phyloP scores from a whole-genome alignment of 2,888 invertebrate species.

The Ormyrus nitidulus region DNA sequence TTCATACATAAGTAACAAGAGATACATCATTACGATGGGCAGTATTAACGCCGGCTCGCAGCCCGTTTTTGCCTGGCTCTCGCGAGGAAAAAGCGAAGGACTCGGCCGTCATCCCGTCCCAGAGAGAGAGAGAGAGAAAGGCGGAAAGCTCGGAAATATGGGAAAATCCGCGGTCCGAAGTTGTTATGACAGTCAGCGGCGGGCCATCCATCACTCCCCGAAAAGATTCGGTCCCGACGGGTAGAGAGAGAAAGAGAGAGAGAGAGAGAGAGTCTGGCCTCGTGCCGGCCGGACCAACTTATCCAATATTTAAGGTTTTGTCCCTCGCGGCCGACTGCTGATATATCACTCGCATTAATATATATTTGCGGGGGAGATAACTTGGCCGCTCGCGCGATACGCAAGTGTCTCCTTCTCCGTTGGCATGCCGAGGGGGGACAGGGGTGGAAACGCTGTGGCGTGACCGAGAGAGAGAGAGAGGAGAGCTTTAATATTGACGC shows the following conservation, averaged over 20 bases:
- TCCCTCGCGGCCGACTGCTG: slow-evolving; percentile 72
- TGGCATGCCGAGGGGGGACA: background rate
- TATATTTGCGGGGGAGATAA: slow-evolving; percentile 74
- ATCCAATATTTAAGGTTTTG: slow-evolving; percentile 76
- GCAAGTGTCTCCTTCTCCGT: background rate
- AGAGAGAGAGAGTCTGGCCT: slow-evolving; percentile 47
- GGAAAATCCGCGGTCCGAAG: slow-evolving; percentile 60
- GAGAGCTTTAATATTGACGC: slow-evolving; percentile 52
- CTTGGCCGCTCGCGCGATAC: slow-evolving; percentile 54
- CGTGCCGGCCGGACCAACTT: slow-evolving; percentile 68
- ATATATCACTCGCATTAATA: slow-evolving; percentile 76
- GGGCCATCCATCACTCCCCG: slow-evolving; percentile 70
- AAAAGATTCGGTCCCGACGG: slow-evolving; percentile 73
- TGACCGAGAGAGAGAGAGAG: slow-evolving; percentile 13
- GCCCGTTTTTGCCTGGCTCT: slow-evolving; percentile 16
- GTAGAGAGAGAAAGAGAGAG: slow-evolving; percentile 55
- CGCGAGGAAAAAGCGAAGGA: background rate
- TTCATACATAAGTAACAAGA: slow-evolving; percentile 53
- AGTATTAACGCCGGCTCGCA: slow-evolving; percentile 27
- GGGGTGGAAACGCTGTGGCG: slow-evolving; percentile 18
- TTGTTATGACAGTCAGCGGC: slow-evolving; percentile 75
- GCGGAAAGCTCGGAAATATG: slow-evolving; percentile 4
- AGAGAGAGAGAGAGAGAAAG: background rate
- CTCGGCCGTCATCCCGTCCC: background rate
- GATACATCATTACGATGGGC: slow-evolving; percentile 50